A percentile compares a stretch with the other conserved stretches of the same genome.
Conservation (phyloP, 1,140 invertebrate genomes). For the Cylas formicarius region DNA sequence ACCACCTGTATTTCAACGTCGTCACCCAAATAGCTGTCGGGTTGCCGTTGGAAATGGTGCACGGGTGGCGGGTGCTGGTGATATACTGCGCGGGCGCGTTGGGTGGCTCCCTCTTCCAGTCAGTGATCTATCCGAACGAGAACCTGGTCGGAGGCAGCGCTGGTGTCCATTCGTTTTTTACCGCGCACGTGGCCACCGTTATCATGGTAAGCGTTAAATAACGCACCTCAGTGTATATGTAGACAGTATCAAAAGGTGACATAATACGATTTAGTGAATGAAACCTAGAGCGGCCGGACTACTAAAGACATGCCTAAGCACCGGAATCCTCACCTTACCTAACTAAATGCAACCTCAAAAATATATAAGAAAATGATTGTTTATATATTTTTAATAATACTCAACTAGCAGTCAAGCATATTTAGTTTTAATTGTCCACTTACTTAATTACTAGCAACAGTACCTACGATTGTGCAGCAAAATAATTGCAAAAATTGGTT, state of each 20-base stretch:
- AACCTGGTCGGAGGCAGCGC: slow-evolving; percentile 90
- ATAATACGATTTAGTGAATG: no score
- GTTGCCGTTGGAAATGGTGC: slow-evolving; percentile 90
- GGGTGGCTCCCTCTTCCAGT: slow-evolving; percentile 78
- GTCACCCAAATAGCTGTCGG: slow-evolving; percentile 88
- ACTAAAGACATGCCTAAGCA: neutral
- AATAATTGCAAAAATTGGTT: no score
- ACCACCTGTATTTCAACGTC: slow-evolving; percentile 86
- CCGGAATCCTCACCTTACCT: no score
- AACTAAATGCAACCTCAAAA: no score
- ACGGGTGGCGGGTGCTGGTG: slow-evolving; percentile 79
- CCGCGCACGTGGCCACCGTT: slow-evolving; percentile 93
- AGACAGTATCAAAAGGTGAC: no score
- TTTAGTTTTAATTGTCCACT: no score
- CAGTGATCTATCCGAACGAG: slow-evolving; percentile 76
- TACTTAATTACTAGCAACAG: no score
- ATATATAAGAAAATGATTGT: no score
- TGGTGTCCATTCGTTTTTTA: slow-evolving; percentile 90
- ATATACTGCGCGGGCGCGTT: slow-evolving; percentile 76
- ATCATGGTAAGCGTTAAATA: slow-evolving; percentile 63
- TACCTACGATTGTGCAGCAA: no score
- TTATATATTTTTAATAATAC: no score
- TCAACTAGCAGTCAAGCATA: no score
- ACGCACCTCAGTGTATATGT: neutral
- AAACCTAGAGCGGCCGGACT: neutral